These are phyloP conservation scores for Rhabditoides inermis DNA, from an alignment of 2,888 invertebrate species.

Conservation along the genomic window DNA sequence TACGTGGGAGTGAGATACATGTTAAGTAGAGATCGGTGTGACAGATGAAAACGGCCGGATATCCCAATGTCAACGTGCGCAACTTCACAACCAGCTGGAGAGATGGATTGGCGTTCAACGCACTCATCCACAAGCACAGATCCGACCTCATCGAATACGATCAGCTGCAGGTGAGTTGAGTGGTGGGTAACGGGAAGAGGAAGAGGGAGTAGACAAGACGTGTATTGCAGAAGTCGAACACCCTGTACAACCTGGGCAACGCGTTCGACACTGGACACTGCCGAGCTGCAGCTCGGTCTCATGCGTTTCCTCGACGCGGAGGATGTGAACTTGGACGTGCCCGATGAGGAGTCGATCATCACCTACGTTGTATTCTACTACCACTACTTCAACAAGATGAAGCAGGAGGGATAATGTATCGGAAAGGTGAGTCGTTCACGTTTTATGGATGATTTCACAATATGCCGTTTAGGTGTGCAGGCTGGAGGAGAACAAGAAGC, in stretches of 20 bases:
- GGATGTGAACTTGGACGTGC: conserved; percentile 95
- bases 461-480: conserved; percentile 65
- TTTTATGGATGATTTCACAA: neutral
- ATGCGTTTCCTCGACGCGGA: conserved; percentile 93
- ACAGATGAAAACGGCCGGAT: no score
- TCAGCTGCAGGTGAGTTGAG: no score
- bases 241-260: conserved; percentile 90
- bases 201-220: no score
- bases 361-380: conserved; percentile 99
- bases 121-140: conserved; percentile 95
- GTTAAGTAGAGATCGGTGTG: no score
- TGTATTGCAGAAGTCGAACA: conserved; percentile 88
- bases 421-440: conserved; percentile 41
- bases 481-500: conserved; percentile 87
- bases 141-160: conserved; percentile 86
- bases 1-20: no score
- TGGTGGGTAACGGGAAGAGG: no score
- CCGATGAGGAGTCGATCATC: conserved; percentile 98
- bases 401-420: conserved; percentile 67
- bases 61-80: no score
- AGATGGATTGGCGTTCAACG: conserved; percentile 96
- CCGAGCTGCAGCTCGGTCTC: conserved; percentile 91
- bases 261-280: conserved; percentile 96
- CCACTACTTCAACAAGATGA: conserved; percentile 99
- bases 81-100: no score